phyloP scores from a whole-genome alignment of 2,113 vertebrate genomes.

The Laterallus jamaicensis region DNA sequence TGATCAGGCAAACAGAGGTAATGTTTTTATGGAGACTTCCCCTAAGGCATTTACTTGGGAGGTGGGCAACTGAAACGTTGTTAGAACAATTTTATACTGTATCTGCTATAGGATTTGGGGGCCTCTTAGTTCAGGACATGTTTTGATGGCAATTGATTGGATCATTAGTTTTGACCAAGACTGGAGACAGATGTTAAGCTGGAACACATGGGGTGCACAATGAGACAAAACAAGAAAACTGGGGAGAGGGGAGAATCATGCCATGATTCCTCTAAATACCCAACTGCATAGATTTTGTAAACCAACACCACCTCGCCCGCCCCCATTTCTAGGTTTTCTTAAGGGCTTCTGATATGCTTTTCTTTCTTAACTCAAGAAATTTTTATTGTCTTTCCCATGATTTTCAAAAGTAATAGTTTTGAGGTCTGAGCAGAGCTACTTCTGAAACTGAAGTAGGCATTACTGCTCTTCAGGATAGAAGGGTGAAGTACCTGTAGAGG shows the following conservation, averaged over 20 bases:
- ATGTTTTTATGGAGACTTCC: not conserved
- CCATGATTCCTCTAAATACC: not conserved
- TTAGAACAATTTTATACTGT: not conserved
- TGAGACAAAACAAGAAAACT: not conserved
- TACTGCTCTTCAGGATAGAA: not conserved
- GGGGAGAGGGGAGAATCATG: not conserved
- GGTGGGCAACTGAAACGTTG: not conserved
- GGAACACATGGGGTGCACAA: not conserved
- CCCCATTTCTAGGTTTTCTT: not conserved
- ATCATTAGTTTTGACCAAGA: not conserved
- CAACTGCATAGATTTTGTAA: not conserved
- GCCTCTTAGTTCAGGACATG: not conserved
- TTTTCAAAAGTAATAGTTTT: not conserved
- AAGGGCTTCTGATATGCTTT: not conserved
- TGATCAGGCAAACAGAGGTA: not conserved
- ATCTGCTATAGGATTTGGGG: not conserved
- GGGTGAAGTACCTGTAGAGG: not conserved
- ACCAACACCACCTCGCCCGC: fast-evolving
- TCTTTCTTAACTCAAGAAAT: not conserved
- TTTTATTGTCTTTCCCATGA: not conserved
- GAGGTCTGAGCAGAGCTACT: not conserved
- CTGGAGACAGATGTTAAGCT: not conserved
- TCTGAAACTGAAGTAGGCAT: not conserved
- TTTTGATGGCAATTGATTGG: not conserved
- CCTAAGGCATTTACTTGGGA: not conserved